Evolutionary conservation across 2,113 vertebrate genomes (phyloP), one percentile per base, ranked within the genome.

Genomic region (Oreocharis arfaki): DNA sequence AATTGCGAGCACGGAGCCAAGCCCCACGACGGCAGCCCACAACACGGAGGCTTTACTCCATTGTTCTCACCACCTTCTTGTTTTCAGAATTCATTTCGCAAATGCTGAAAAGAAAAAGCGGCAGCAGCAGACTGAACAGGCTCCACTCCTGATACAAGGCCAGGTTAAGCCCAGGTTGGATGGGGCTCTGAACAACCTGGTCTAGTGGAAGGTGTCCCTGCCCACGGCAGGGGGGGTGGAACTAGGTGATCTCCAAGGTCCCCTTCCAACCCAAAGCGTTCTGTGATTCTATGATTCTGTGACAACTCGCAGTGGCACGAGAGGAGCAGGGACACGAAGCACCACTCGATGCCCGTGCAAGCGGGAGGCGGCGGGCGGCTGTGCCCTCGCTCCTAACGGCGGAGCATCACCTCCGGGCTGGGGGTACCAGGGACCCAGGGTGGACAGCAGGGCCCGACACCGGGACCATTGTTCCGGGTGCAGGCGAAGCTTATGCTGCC

Each of bases 51-150:
- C 42, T 84, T 85, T 79, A 49, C 64, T 64, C 76, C 68, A 96
- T 92, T 94, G 90, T 95, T 96, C 93, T 85, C 76, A 30, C 19
- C 52, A 84, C 94, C 70, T 89, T 94, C 84, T 80, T 64, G 32
- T 59, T 91, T 91, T 61, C 49, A 52, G 83, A 70, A 79, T 53
- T 86, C 46, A 44, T 20, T 82, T 71, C 1, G 1, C 24, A 39
- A 65, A 70, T 1, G 32, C 57, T 16, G 8, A 73, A 60, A 74
- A 16, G 23, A 14, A 28, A 63, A 64, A 35, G 14, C 21, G 23
- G 16, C 18, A 88, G 14, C n/a, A 57, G 44, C 30, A 83, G 68
- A 82, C 55, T 9, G 0, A 67, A n/a, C 35, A 16, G n/a, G 52
- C 64, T 68, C 32, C 1, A 6, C n/a, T 86, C 24, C 63, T 5